Conservation (phyloP, 2,888 invertebrate genomes). For the Uropetala carovei region DNA sequence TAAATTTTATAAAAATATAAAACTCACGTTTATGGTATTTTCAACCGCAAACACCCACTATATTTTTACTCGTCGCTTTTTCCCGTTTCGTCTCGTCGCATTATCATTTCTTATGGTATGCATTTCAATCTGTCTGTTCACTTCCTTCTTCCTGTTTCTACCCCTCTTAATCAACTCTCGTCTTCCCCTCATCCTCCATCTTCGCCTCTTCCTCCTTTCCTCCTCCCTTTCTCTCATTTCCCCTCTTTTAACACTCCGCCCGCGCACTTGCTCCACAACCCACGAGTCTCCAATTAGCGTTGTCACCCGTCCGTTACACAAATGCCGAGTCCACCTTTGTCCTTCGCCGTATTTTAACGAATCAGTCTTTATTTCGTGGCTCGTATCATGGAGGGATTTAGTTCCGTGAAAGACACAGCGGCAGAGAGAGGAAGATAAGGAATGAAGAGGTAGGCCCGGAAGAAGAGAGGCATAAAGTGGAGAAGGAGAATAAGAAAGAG, state of each 20-base stretch:
- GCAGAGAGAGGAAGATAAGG: neutral
- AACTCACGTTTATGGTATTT: too few relatives aligned
- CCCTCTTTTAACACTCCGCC: too few relatives aligned
- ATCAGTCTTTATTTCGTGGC: neutral
- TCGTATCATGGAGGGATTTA: neutral
- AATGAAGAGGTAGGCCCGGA: neutral
- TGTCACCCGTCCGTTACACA: neutral
- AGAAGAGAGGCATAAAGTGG: neutral
- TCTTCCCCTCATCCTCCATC: neutral
- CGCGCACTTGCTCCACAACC: neutral
- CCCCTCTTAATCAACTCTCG: neutral
- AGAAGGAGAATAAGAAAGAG: too few relatives aligned
- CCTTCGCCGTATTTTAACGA: neutral
- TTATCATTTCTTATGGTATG: neutral
- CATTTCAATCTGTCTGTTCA: too few relatives aligned
- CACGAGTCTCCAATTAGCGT: constrained; percentile 10
- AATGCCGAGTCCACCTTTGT: neutral
- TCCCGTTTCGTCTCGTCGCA: neutral
- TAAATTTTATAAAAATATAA: too few relatives aligned
- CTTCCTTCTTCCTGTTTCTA: too few relatives aligned
- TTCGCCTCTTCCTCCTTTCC: neutral
- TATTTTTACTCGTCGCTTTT: neutral
- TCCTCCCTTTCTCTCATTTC: neutral
- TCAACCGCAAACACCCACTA: too few relatives aligned
- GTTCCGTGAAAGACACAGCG: neutral